phyloP scores from a whole-genome alignment of 2,888 invertebrate species.

The Tupiocoris notatus region DNA sequence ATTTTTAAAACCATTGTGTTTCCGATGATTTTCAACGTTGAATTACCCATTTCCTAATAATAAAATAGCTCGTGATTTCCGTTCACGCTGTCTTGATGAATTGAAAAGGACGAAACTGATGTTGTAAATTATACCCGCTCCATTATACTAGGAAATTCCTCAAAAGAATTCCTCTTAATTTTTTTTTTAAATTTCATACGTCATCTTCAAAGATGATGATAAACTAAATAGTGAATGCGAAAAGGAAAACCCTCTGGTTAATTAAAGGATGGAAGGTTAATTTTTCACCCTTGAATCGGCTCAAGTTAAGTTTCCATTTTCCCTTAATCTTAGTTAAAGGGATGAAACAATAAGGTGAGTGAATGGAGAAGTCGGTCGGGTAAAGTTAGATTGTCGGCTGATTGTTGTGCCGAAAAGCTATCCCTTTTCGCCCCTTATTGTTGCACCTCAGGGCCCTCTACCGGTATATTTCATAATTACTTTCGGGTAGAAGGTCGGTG shows the following conservation, averaged over 20 bases:
- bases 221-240: conserved; percentile 27
- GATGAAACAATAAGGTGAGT: conserved; percentile 42
- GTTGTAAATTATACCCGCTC: too few species aligned
- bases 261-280: conserved; percentile 38
- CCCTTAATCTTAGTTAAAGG: conserved; percentile 45
- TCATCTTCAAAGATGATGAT: conserved; percentile 10
- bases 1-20: too few species aligned
- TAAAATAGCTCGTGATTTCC: too few species aligned
- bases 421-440: conserved; percentile 29
- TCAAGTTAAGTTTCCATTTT: conserved; percentile 39
- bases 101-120: not conserved
- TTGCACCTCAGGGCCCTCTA: conserved; percentile 34
- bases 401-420: conserved; percentile 39
- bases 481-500: conserved; percentile 30
- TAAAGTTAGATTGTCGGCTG: conserved; percentile 44
- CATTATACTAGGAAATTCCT: too few species aligned
- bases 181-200: not conserved
- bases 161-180: too few species aligned
- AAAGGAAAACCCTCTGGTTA: conserved; percentile 14
- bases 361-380: conserved; percentile 16
- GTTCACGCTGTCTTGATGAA: too few species aligned
- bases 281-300: conserved; percentile 37
- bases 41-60: too few species aligned
- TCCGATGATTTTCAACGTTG: too few species aligned
- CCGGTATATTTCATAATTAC: conserved; percentile 45